Base-by-base conservation (phyloP, 2,797 vertebrate genomes). In the Poecilia gillii region DNA sequence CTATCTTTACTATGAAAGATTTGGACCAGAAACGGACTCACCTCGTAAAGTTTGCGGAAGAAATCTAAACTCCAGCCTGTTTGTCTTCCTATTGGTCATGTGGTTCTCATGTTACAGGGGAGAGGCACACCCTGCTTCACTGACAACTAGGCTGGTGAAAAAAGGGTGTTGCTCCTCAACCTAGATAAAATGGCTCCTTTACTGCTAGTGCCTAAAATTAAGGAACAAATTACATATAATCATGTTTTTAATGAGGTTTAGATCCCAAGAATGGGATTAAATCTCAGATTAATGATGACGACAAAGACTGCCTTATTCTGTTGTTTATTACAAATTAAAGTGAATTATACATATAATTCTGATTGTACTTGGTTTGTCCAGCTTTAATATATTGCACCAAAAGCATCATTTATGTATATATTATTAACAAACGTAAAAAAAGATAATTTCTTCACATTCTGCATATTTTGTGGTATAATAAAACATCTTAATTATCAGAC, bases 281-380 rank as follows among this genome's bases (percentile, higher is more conserved):
- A 45, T 45, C 6, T 5, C 11, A n/a, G 25, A 70, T 70, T 13
- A 70, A 70, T n/a, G 66, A 70, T 45, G 25, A 71, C 68, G 72
- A 82, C 80, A 83, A 80, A 74, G 80, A 46, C 59, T 73, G 84
- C 78, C n/a, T 16, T 23, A 14, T 82, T 76, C 74, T 53, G 31
- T 46, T 77, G 64, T 93, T 94, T 94, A 93, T 94, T 93, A 79
- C 84, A 88, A 86, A 87, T 81, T 0, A 85, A 83, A 83, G 45
- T 75, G 68, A 76, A 83, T 84, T 68, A 76, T 39, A 84, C 73
- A 89, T 3, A 45, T 31, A 11, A 28, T 51, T 8, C 43, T 9
- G 4, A 89, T 78, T 0, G 76, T 81, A 6, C 66, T 31, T 25
- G 23, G 51, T 43, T 72, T 59, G 51, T 12, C 70, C 59, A 25